Evolutionary conservation across 2,113 vertebrate species (phyloP), one percentile per base, ranked within the genome.

Genomic region (Heteronetta atricapilla): DNA sequence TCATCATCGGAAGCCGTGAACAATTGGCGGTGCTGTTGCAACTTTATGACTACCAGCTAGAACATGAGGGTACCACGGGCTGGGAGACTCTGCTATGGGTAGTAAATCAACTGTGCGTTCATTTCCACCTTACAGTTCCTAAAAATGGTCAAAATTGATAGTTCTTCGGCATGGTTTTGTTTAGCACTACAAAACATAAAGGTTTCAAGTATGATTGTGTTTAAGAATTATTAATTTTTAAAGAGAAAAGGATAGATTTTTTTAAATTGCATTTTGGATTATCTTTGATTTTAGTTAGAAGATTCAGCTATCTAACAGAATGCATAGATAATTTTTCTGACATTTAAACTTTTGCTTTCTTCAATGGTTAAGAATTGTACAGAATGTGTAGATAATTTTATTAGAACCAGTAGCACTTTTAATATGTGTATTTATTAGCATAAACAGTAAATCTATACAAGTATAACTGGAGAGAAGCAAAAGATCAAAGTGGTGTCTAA

Each of bases 1-100:
- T 99, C 81, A 98, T 99, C 79, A 97, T 99, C n/a, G 99, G 99
- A 77, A 99, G 99, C 94, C 98, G 99, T 0, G 99, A 99, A 69
- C 98, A 99, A 33, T 88, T 99, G 89, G 98, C 99, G 1, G 97
- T 98, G 19, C 95, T 99, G 6, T 96, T 99, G 44, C 98, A 99
- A 10, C 98, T 99, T 26, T 99, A 99, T 17, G 99, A 99, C 94
- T 96, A 99, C 95, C 99, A 99, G 95, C 98, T 99, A 5, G 99
- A 99, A 59, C 99, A 99, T 0, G 99, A 99, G 97, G 99, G 99
- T 69, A 99, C 99, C 94, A 99, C 99, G 11, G 98, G 99, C 97
- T 99, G 99, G 99, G 99, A 99, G 62, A 99, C 98, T 89, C 97
- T 99, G 83, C 98, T 99, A 14, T 99, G 99, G 99, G 99, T 99